These are phyloP conservation scores for Margarornis squamiger DNA, from an alignment of 2,797 vertebrate species.

Conservation along the genomic window DNA sequence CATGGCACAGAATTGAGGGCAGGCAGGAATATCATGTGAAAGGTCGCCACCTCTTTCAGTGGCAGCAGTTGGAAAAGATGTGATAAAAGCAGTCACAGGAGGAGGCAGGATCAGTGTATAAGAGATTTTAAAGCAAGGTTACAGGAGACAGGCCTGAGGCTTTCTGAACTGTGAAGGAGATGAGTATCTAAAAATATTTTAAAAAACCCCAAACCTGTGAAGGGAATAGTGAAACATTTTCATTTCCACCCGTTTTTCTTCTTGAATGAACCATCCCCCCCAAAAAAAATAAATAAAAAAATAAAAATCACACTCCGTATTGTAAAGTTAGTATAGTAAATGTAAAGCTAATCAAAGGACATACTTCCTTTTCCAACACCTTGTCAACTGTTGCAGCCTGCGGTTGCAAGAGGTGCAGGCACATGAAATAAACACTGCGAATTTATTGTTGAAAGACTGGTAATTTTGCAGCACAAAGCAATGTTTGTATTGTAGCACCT, in stretches of 20 bases:
- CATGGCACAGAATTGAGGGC: not conserved
- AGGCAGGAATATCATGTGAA: not conserved
- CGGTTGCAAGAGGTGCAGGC: not conserved
- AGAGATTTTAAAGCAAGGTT: conserved; percentile 14
- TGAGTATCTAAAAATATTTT: conserved; percentile 10
- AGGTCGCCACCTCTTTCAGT: not conserved
- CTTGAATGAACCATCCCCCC: not conserved
- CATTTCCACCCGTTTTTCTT: not conserved
- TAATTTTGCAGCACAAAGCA: not conserved
- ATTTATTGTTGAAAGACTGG: not conserved
- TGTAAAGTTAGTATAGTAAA: not conserved
- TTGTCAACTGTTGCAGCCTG: not conserved
- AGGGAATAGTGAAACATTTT: not conserved
- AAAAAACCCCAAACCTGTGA: not conserved
- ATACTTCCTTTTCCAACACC: not conserved
- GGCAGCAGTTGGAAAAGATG: not conserved
- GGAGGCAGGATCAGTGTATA: not conserved
- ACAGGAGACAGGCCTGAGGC: not conserved
- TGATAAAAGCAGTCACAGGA: not conserved
- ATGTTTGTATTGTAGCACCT: not conserved
- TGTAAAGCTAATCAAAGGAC: not conserved
- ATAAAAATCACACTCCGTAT: not conserved
- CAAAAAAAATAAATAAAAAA: not conserved
- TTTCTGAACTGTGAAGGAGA: conserved; percentile 16
- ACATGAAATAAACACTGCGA: fast-evolving